These are phyloP conservation scores for Labeo calbasu DNA, from an alignment of 2,797 vertebrate genomes.

Conservation along the genomic window DNA sequence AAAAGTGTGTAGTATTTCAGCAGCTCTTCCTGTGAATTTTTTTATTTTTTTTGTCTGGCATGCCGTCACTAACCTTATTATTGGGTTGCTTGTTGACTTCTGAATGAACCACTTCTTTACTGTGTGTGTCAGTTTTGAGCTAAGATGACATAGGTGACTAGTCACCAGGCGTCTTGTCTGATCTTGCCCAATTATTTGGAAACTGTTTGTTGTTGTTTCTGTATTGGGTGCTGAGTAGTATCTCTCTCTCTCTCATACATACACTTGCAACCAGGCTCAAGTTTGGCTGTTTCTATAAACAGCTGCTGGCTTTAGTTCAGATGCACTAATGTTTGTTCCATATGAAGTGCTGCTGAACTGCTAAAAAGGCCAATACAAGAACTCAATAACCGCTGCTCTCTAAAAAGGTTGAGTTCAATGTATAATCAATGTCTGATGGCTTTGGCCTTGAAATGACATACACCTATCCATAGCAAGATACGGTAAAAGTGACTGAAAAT, in stretches of 20 bases:
- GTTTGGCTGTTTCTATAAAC: slow-evolving; percentile 52
- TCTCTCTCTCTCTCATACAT: not conserved
- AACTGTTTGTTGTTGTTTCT: not conserved
- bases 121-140: not conserved
- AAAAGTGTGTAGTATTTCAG: not conserved
- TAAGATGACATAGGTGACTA: not conserved
- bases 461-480: not conserved
- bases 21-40: no score
- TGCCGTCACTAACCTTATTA: not conserved
- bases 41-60: not conserved
- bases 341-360: not conserved
- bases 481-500: not conserved
- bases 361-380: not conserved
- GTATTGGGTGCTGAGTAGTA: not conserved
- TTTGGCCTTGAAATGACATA: not conserved
- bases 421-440: not conserved
- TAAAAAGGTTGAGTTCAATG: slow-evolving; percentile 18
- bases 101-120: not conserved
- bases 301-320: slow-evolving; percentile 28
- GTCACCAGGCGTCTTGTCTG: not conserved
- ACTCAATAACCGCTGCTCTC: not conserved
- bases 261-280: slow-evolving; percentile 35
- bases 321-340: slow-evolving; percentile 20
- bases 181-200: not conserved
- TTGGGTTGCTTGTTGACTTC: not conserved